Base-by-base conservation (phyloP, 2,888 invertebrate species). In the Drosophila trichaetosa region DNA sequence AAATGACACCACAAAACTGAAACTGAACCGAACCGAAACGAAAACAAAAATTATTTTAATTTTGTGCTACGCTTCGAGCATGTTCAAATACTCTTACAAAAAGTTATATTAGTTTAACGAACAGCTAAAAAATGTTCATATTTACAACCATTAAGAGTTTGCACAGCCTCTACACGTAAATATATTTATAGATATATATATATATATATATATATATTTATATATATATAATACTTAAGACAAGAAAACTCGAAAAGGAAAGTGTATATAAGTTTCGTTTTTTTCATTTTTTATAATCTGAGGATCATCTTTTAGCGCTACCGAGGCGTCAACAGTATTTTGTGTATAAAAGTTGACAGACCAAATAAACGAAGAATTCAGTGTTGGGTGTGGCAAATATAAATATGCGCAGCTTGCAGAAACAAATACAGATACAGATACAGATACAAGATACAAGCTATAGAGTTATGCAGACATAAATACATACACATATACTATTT, bases 341-440 rank as follows among this genome's bases (percentile, higher is more conserved):
- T 79, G 84, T 79, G 83, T 81, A 86, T 76, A 70, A 58, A 66
- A 79, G 67, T 81, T 81, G 84, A 89, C 89, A 89, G 69, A 65
- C 77, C 67, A 87, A 86, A 86, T 80, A 78, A 83, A 66, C 73
- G 69, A 87, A 86, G 76, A 63, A 83, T 87, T 73, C 69, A 51
- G 71, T 54, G 31, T 67, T 73, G 84, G 89, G 84, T 75, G 84
- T 83, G 84, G 72, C 89, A 83, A 83, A 80, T 70, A 77, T 73
- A 83, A 83, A 80, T 70, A 77, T 73, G 80, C 77, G 57, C 67
- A 68, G 61, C 63, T 57, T 83, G 87, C 77, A 83, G 66, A 69
- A 48, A 67, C 67, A 64, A 59, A 67, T 69, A 69, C 72, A 68
- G 60, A 72, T 53, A 33, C 42, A 69, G 56, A 69, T 69, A 63